phyloP scores from a whole-genome alignment of 2,113 vertebrate genomes.

The Syrrhaptes paradoxus region DNA sequence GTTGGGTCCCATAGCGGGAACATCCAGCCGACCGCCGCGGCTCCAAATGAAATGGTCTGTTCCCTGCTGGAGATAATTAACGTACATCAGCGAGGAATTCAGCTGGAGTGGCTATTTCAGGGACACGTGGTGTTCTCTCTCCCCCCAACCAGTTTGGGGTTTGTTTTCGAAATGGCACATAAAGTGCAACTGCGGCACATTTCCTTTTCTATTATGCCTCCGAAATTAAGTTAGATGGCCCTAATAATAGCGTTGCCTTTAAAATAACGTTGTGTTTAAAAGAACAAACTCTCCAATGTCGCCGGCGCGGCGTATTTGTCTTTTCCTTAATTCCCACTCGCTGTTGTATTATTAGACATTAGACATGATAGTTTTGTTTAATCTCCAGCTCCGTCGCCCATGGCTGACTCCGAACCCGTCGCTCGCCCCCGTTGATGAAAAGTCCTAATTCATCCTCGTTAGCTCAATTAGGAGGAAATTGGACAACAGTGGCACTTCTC shows the following conservation, averaged over 20 bases:
- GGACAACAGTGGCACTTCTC: slow-evolving; percentile 71
- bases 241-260: slow-evolving; percentile 73
- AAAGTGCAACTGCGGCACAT: slow-evolving; percentile 72
- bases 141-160: slow-evolving; percentile 20
- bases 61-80: slow-evolving; percentile 60
- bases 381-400: slow-evolving; percentile 81
- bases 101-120: slow-evolving; percentile 58
- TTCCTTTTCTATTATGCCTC: slow-evolving; percentile 72
- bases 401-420: slow-evolving; percentile 75
- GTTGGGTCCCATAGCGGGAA: not conserved
- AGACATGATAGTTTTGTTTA: slow-evolving; percentile 81
- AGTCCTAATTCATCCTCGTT: slow-evolving; percentile 84
- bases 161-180: slow-evolving; percentile 65
- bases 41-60: slow-evolving; percentile 7
- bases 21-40: not conserved
- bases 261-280: slow-evolving; percentile 68
- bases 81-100: slow-evolving; percentile 49
- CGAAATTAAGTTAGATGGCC: slow-evolving; percentile 73
- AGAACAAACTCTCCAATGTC: slow-evolving; percentile 73
- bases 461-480: slow-evolving; percentile 80
- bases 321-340: slow-evolving; percentile 78
- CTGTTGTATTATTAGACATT: slow-evolving; percentile 80
- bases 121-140: not conserved
- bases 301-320: slow-evolving; percentile 72
- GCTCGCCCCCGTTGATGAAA: slow-evolving; percentile 76